Evolutionary conservation across 2,113 vertebrate species (phyloP), one percentile per base, ranked within the genome.

Genomic region (Cyphomyrus plagiostoma): DNA sequence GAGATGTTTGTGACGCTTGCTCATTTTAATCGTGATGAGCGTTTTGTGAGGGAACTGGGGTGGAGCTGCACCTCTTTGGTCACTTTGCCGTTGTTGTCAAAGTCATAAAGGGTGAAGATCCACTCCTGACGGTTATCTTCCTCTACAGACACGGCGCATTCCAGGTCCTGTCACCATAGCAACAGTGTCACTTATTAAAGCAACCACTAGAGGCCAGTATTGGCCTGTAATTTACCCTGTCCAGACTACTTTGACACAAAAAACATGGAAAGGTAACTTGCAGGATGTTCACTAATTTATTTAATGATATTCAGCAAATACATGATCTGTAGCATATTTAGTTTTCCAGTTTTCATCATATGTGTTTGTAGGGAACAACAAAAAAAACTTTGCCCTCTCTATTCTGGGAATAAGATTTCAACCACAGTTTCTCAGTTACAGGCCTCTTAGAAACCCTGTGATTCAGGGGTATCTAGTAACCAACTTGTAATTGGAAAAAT

Each of bases 21-120:
- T 19, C 74, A 17, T 42, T 39, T 80, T 42, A 80, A 58, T 2
- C 0, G 50, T 9, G 87, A 13, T 2, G 21, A 4, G 45, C 39
- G 2, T 45, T 13, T 88, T 35, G 13, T 62, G 8, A 45, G 9
- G 17, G 19, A 88, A 45, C n/a, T 39, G 50, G 56, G 3, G 10
- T 10, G 39, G 35, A 17, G 66, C 5, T 7, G 52, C 90, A 96
- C 97, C 95, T 97, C 97, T 92, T 96, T 96, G 89, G 96, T 97
- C 90, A 97, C 96, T 95, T 95, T 96, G 56, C 97, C 97, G 8
- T 96, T 96, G 95, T 97, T 96, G 95, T 97, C 96, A 66, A 97
- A 97, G 93, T 97, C 96, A 0, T 97, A 97, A 45, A 97, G 96
- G 0, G 96, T 97, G 93, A 97, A 97, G 46, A 96, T 96, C 97